Conservation (phyloP, 2,113 vertebrate genomes). For the Otis tarda region DNA sequence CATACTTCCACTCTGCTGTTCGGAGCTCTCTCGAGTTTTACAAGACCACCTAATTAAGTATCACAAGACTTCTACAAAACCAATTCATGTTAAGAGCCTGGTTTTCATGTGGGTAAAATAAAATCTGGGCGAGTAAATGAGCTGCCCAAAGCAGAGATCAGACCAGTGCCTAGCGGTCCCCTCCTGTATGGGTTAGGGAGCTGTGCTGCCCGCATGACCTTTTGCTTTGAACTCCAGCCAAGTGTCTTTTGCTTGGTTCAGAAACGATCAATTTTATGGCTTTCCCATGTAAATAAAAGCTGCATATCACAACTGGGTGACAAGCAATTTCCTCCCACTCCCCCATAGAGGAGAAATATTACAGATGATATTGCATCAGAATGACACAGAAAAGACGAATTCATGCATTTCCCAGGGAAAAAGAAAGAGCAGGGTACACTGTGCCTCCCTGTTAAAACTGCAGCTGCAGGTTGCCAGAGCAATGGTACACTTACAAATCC, state of each 20-base stretch:
- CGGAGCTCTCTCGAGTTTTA: background rate
- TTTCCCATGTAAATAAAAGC: conserved; percentile 37
- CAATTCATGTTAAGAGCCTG: background rate
- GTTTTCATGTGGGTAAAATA: background rate
- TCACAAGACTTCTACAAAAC: background rate
- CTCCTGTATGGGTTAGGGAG: background rate
- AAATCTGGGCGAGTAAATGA: background rate
- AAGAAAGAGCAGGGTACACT: background rate
- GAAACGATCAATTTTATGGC: conserved; percentile 14
- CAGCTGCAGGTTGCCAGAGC: background rate
- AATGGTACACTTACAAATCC: background rate
- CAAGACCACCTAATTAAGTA: background rate
- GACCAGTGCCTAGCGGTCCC: rapidly evolving
- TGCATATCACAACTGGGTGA: background rate
- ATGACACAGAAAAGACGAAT: background rate
- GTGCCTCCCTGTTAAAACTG: background rate
- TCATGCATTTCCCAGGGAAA: background rate
- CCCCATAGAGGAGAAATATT: background rate
- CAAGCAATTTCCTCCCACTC: conserved; percentile 40
- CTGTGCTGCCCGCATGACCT: background rate
- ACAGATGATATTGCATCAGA: background rate
- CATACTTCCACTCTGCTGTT: background rate
- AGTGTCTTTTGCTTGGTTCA: background rate
- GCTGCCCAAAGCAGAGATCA: background rate
- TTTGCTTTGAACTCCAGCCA: background rate